Base-by-base conservation (phyloP, 2,888 invertebrate species). In the Calameuta filiformis region DNA sequence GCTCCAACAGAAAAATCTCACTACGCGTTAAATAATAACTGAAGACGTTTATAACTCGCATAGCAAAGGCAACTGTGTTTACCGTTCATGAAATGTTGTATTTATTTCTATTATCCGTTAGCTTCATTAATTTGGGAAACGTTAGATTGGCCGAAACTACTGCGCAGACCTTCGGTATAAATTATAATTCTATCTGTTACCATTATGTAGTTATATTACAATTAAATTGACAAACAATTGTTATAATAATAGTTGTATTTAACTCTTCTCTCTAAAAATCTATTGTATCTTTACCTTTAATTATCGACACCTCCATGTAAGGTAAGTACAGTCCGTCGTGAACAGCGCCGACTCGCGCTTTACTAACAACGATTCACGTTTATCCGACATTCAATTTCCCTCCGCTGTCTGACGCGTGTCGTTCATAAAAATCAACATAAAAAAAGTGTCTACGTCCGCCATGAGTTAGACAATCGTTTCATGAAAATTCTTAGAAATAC, bases 201-300 rank as follows among this genome's bases (percentile, higher is more conserved):
- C 80, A 82, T 83, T 79, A 79, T 77, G 78, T 80, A 81, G 81
- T 80, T 87, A 86, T 86, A 85, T 86, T 87, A 87, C 87, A 87
- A 81, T 86, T 84, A 86, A 87, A 82, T 86, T 83, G 85, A 83
- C 82, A 84, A 84, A 84, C 83, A 84, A 85, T 85, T 79, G 84
- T 84, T 81, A 83, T 83, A 85, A 79, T 84, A 84, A 84, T 85
- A 85, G 85, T 85, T 85, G 78, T 80, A 83, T 85, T 83, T 81
- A 81, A 83, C 83, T 83, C 82, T 80, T 71, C 79, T 76, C 77
- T 84, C 85, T 86, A 83, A 84, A 86, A 85, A 84, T 85, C 84
- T 84, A 85, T 73, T 30, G 31, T 77, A 73, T 68, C 68, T 68
- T 77, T 68, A 35, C 33, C 35, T 40, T 78, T 79, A 79, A 80